Evolutionary conservation across 2,797 vertebrate genomes (phyloP).

Genomic region (Lutjanus argentimaculatus): DNA sequence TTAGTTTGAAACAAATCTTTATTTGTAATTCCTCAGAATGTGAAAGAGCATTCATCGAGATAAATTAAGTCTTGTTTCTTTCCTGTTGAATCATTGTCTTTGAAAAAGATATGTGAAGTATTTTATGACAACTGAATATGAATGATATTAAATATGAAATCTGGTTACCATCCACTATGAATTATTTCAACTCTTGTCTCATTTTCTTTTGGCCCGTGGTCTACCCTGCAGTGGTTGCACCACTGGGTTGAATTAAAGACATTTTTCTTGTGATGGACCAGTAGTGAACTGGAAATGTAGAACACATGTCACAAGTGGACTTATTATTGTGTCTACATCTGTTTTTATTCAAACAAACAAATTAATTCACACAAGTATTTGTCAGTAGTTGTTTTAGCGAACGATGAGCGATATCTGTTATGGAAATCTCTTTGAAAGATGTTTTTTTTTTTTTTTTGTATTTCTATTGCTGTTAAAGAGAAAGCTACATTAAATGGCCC

Average conservation of each 20-base stretch:
- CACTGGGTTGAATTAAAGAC: not conserved
- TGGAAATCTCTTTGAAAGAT: constrained; percentile 24
- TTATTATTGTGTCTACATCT: not conserved
- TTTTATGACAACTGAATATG: constrained; percentile 77
- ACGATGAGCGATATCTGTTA: constrained; percentile 13
- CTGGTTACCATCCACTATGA: constrained; percentile 72
- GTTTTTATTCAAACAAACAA: constrained; percentile 5
- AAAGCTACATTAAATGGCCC: constrained; percentile 30
- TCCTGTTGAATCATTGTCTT: constrained; percentile 69
- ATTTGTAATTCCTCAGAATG: constrained; percentile 71
- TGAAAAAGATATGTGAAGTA: constrained; percentile 74
- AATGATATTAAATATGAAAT: constrained; percentile 79
- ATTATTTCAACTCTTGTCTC: constrained; percentile 42
- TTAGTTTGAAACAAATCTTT: constrained; percentile 62
- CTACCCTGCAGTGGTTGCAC: not conserved
- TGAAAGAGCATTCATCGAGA: constrained; percentile 63
- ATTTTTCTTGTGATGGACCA: not conserved
- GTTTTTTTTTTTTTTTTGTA: constrained; percentile 15
- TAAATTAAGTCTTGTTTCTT: constrained; percentile 64
- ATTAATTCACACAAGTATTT: not conserved
- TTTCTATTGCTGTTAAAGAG: constrained; percentile 20
- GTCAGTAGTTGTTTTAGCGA: not conserved
- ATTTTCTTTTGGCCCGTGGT: not conserved
- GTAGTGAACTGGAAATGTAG: not conserved
- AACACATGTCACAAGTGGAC: not conserved